phyloP scores from a whole-genome alignment of 1,140 invertebrate species.

The Drosophila asahinai region DNA sequence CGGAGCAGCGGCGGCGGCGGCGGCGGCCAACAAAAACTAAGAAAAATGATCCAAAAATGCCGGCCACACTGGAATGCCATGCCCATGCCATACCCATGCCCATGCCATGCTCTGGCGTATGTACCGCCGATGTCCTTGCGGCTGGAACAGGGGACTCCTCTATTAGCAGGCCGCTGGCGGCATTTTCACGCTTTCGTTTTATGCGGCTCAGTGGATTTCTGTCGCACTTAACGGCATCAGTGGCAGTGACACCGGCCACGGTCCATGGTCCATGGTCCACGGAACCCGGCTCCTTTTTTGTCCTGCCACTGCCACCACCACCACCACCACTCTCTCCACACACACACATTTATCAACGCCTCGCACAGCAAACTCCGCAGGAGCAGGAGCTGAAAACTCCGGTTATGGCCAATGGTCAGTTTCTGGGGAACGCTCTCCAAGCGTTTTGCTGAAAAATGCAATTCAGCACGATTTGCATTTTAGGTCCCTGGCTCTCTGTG shows the following conservation, averaged over 20 bases:
- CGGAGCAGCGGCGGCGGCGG: not conserved
- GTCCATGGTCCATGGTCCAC: not conserved
- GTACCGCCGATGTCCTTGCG: slow-evolving; percentile 28
- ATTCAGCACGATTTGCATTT: slow-evolving; percentile 79
- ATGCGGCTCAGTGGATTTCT: slow-evolving; percentile 76
- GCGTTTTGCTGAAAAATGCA: slow-evolving; percentile 65
- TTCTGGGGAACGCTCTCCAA: slow-evolving; percentile 18
- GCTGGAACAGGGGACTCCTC: slow-evolving; percentile 23
- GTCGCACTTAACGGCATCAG: slow-evolving; percentile 67
- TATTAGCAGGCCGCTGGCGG: slow-evolving; percentile 71
- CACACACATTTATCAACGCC: slow-evolving; percentile 73
- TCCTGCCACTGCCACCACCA: not conserved
- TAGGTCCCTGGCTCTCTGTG: slow-evolving; percentile 13
- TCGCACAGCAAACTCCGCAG: slow-evolving; percentile 37
- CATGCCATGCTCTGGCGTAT: slow-evolving; percentile 5
- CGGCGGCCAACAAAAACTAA: slow-evolving; percentile 41
- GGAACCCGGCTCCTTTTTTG: slow-evolving; percentile 2
- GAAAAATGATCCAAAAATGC: slow-evolving; percentile 53
- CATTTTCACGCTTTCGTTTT: slow-evolving; percentile 74
- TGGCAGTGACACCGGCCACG: slow-evolving; percentile 47
- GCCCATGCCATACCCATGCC: not conserved
- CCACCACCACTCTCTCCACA: not conserved
- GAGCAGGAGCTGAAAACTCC: slow-evolving; percentile 17
- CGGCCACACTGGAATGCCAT: slow-evolving; percentile 28
- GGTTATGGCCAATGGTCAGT: slow-evolving; percentile 40